Base-by-base conservation (phyloP, 23 tunicate genomes). In the Oikopleura vanhoeffeni region DNA sequence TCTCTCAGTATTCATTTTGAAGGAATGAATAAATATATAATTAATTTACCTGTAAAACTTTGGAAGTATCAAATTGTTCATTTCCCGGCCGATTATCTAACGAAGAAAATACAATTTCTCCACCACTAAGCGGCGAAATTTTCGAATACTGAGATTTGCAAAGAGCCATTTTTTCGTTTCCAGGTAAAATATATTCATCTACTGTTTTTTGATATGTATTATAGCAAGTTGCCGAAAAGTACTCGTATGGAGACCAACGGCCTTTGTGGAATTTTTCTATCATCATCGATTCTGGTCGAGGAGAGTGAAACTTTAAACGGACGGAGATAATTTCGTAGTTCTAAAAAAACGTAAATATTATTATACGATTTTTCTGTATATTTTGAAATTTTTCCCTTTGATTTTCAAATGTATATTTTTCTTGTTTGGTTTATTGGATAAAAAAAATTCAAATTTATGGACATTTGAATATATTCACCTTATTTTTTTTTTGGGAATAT, bases 301-400 rank as follows among this genome's bases (percentile, higher is more conserved):
- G 87, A 41, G 91, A 87, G 57, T 93, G 91, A 85, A 89, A 93
- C 85, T 83, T 84, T 49, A 93, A 40, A 67, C 95, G 83, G 0
- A 93, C 94, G 89, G 89, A 93, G 27, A 94, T 93, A 40, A 93
- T 93, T 84, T 93, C 98, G 89, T 87, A 93, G 18, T n/a, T n/a
- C n/a, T n/a, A n/a, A n/a, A n/a, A n/a, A n/a, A n/a, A n/a, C n/a
- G n/a, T n/a, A n/a, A n/a, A n/a, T n/a, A n/a, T n/a, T n/a, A n/a
- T n/a, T n/a, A n/a, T n/a, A n/a, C n/a, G n/a, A n/a, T n/a, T n/a
- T n/a, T n/a, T n/a, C n/a, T n/a, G n/a, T n/a, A n/a, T n/a, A n/a
- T n/a, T n/a, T n/a, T n/a, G n/a, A n/a, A n/a, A n/a, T n/a, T n/a
- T n/a, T n/a, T n/a, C n/a, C n/a, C n/a, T n/a, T n/a, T n/a, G n/a